phyloP scores from a whole-genome alignment of 2,113 vertebrate species.

The Brachionichthys hirsutus region DNA sequence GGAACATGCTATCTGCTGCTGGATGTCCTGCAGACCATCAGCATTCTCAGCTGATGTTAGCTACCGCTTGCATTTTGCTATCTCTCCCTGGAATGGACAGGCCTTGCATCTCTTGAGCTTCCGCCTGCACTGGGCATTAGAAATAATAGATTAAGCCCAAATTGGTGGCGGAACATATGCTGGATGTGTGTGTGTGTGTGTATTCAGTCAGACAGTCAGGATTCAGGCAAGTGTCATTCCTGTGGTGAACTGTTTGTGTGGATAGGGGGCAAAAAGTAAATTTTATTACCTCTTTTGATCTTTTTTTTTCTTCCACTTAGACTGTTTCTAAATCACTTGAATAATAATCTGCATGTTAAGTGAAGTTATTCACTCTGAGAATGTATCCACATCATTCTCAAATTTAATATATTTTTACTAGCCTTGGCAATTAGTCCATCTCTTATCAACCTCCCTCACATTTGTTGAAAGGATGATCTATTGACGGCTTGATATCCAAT shows the following conservation, averaged over 20 bases:
- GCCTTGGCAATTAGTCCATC: slow-evolving; percentile 32
- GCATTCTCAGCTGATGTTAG: slow-evolving; percentile 62
- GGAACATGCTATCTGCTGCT: slow-evolving; percentile 50
- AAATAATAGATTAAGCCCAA: slow-evolving; percentile 40
- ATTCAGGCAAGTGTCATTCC: slow-evolving; percentile 18
- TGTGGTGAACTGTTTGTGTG: neutral
- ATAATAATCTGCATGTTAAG: too few relatives aligned
- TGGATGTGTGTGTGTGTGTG: slow-evolving; percentile 7
- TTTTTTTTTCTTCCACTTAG: neutral
- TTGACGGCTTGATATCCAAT: slow-evolving; percentile 58
- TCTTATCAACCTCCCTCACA: slow-evolving; percentile 46
- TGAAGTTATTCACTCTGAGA: slow-evolving; percentile 1
- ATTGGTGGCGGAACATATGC: slow-evolving; percentile 20
- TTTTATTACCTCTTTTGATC: neutral
- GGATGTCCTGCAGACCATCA: slow-evolving; percentile 59
- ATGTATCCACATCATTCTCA: slow-evolving; percentile 13
- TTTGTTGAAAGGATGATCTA: slow-evolving; percentile 54
- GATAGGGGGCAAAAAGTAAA: neutral
- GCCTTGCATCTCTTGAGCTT: slow-evolving; percentile 47
- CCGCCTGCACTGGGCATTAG: slow-evolving; percentile 55
- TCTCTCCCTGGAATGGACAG: slow-evolving; percentile 56
- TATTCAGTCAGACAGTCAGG: too few relatives aligned
- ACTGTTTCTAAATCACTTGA: slow-evolving; percentile 7
- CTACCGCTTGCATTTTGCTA: slow-evolving; percentile 56
- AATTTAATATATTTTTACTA: slow-evolving; percentile 26